Evolutionary conservation across 1,140 invertebrate species (phyloP), one percentile per base, ranked within the genome.

Genomic region (Hylaeus volcanicus): DNA sequence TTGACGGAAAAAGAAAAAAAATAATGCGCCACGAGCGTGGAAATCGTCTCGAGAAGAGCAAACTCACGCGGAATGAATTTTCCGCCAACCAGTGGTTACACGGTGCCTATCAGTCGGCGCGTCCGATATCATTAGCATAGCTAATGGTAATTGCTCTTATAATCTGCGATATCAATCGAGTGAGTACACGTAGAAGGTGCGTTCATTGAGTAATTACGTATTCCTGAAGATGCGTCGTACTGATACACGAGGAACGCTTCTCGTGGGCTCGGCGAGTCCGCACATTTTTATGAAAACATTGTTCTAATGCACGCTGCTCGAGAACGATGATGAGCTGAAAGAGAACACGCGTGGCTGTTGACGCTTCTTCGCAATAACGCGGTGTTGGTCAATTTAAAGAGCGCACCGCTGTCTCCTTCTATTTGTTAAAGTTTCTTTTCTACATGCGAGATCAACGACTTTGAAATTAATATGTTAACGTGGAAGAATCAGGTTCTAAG

Each of bases 201-300:
- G 86, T 84, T 87, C 88, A 90, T 92, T 91, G 91, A 91, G 91
- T 92, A 92, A 92, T 92, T 91, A 91, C 79, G 90, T 90, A 87
- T 88, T 85, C 85, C 74, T 65, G 86, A 88, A 91, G 91, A 92
- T 91, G 86, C 86, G 80, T 80, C 84, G 81, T 82, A 68, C 86
- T 84, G 90, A 90, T 91, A 90, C 76, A 84, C 76, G 85, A 86
- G 88, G 85, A 91, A 90, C 77, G 81, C 55, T 83, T 45, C 78
- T 51, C 76, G 60, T 56, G 66, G 45, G 37, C 64, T 71, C 39
- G 74, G 68, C 63, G 87, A 66, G 51, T 68, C 73, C 69, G 78
- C 77, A 76, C 74, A 76, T 80, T 86, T 87, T 85, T 58, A 73
- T 39, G 39, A 64, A 83, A 74, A 79, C 82, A 68, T 72, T 63